Percentiles rank a stretch among this genome's conserved stretches.
Evolutionary conservation across 2,797 vertebrate species (phyloP).

Genomic region (Xenentodon cancila): DNA sequence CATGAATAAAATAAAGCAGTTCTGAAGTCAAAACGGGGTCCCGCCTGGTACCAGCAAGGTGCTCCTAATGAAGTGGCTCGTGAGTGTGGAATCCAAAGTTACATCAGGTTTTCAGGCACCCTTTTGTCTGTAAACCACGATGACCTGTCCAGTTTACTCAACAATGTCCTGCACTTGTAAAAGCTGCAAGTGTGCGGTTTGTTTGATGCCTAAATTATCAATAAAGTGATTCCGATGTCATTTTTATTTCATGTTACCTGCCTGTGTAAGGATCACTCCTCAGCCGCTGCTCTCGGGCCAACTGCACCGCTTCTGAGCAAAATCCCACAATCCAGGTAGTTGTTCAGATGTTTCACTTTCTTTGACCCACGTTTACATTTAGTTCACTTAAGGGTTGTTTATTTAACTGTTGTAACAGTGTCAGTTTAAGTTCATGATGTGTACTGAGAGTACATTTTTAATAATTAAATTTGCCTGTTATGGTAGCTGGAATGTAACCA

Average conservation of each 20-base stretch:
- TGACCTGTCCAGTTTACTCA: not conserved
- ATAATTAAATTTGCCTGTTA: slow-evolving; percentile 42
- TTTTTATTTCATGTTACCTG: slow-evolving; percentile 3
- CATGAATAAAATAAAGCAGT: not conserved
- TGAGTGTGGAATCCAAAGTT: not conserved
- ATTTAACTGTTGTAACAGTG: slow-evolving; percentile 13
- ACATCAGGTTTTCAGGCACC: slow-evolving; percentile 3
- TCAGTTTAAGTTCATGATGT: slow-evolving; percentile 27
- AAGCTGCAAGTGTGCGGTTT: slow-evolving; percentile 24
- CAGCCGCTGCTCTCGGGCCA: slow-evolving; percentile 36
- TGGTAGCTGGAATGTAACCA: slow-evolving; percentile 62
- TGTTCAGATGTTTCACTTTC: slow-evolving; percentile 17
- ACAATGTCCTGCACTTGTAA: slow-evolving; percentile 12
- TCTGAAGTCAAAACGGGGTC: not conserved
- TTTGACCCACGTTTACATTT: slow-evolving; percentile 24
- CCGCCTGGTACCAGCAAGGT: too few species aligned
- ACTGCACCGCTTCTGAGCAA: slow-evolving; percentile 42
- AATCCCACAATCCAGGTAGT: slow-evolving; percentile 60
- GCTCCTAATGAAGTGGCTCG: too few species aligned
- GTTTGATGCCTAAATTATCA: not conserved
- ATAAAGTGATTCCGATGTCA: not conserved
- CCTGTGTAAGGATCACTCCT: slow-evolving; percentile 18
- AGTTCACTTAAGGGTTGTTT: slow-evolving; percentile 16
- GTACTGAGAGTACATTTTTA: slow-evolving; percentile 22
- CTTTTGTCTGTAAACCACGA: slow-evolving; percentile 9